Evolutionary conservation across 2,113 vertebrate species (phyloP).

Genomic region (Hydrochoerus hydrochaeris): DNA sequence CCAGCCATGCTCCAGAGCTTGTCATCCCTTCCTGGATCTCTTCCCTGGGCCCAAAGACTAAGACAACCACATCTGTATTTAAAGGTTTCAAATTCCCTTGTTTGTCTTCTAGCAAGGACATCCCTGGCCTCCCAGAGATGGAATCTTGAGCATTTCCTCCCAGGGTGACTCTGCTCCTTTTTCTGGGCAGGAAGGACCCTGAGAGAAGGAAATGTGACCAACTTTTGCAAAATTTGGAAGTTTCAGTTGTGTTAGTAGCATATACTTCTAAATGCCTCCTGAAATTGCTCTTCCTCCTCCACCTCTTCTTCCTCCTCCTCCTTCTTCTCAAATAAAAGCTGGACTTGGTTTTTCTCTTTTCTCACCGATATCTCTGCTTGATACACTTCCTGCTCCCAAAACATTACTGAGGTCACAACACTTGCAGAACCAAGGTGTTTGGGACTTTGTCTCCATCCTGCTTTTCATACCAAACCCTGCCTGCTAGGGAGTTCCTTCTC

Average conservation of each 20-base stretch:
- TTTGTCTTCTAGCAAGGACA: conserved; percentile 54
- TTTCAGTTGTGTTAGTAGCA: conserved; percentile 19
- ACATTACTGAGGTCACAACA: background rate
- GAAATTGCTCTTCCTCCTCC: background rate
- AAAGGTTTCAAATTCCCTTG: conserved; percentile 28
- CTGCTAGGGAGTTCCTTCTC: background rate
- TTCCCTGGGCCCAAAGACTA: background rate
- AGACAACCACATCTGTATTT: background rate
- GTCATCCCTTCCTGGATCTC: background rate
- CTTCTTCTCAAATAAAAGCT: background rate
- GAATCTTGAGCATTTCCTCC: background rate
- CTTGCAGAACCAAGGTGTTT: background rate
- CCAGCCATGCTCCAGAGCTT: background rate
- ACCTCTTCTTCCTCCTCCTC: background rate
- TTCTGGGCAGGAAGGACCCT: background rate
- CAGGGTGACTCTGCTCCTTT: background rate
- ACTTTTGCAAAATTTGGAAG: background rate
- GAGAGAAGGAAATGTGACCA: conserved; percentile 1
- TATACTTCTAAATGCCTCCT: conserved; percentile 9
- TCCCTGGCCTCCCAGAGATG: background rate
- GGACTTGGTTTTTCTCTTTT: background rate
- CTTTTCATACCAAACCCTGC: background rate
- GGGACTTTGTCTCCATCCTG: background rate
- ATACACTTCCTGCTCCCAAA: background rate
- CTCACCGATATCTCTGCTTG: background rate